Base-by-base conservation (phyloP, 2,113 vertebrate genomes). In the Dermatemys mawii region DNA sequence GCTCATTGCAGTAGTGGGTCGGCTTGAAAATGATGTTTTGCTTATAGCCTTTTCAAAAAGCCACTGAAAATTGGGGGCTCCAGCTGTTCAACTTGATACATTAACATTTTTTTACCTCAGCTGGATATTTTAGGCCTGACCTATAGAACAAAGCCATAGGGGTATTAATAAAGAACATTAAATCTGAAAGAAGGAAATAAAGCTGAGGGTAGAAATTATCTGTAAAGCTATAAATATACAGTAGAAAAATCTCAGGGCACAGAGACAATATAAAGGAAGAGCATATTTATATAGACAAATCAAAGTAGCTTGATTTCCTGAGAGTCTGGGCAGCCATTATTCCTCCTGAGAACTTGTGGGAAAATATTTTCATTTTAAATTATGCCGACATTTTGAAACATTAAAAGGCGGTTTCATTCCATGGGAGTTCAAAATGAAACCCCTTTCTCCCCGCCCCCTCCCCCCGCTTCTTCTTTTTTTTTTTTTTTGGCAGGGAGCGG, bases 101-200 rank as follows among this genome's bases (percentile, higher is more conserved):
- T 88, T 92, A 93, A 90, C 86, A 70, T 90, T 97, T 96, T 97
- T 96, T 80, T 44, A 84, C 92, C 91, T 89, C 91, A 90, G 46
- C 32, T 9, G 81, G 27, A 78, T 80, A 11, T 89, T 82, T 76
- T 0, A 24, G 44, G 50, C 84, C 9, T 91, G 89, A 70, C 67
- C 78, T 84, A 90, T 32, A 88, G 81, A 97, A 91, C 86, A 80
- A 63, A 8, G 50, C 41, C 95, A 94, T 94, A 81, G 11, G 78
- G 50, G 49, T 94, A 73, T 91, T 96, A 95, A 96, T 94, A 95
- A 96, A 94, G 93, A 95, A 49, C 44, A 91, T 93, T 96, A 94
- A 91, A 87, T 89, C 88, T 94, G 80, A 73, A 91, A 85, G 86
- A 81, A 82, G 60, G 60, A 91, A 94, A 95, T 87, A 96, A 96